Evolutionary conservation across 2,113 vertebrate species (phyloP).

Genomic region (Cyanoliseus patagonus): DNA sequence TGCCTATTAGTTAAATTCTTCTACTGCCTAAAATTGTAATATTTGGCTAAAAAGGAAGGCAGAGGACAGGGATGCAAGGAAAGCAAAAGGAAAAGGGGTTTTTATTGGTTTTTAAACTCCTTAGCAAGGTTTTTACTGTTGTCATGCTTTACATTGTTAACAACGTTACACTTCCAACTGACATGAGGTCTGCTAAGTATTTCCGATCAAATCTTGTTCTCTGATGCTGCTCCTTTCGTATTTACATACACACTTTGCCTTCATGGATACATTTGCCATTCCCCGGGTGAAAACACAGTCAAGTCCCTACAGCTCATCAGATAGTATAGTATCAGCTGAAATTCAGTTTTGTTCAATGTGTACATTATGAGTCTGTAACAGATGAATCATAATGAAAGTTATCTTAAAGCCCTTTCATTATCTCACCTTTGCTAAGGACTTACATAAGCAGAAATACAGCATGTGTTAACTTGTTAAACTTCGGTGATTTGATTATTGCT

Average conservation of each 20-base stretch:
- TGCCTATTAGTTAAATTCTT: not conserved
- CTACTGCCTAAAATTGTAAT: not conserved
- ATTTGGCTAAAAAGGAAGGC: not conserved
- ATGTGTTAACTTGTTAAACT: not conserved
- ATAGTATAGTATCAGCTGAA: not conserved
- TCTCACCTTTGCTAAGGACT: conserved; percentile 15
- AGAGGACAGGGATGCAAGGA: accelerated
- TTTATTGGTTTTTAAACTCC: not conserved
- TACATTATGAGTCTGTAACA: not conserved
- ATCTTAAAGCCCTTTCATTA: not conserved
- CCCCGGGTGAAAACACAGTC: not conserved
- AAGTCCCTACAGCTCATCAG: not conserved
- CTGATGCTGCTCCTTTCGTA: not conserved
- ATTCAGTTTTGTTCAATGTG: not conserved
- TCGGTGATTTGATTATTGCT: not conserved
- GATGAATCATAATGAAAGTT: conserved; percentile 6
- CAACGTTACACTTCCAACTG: not conserved
- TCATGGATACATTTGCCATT: not conserved
- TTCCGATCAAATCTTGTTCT: not conserved
- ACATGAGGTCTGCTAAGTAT: accelerated
- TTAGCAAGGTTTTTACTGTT: not conserved
- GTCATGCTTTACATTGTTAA: not conserved
- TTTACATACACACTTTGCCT: not conserved
- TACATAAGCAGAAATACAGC: not conserved
- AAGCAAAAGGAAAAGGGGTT: accelerated